Conservation (phyloP, 2,888 invertebrate species). For the Ectobius pallidus region DNA sequence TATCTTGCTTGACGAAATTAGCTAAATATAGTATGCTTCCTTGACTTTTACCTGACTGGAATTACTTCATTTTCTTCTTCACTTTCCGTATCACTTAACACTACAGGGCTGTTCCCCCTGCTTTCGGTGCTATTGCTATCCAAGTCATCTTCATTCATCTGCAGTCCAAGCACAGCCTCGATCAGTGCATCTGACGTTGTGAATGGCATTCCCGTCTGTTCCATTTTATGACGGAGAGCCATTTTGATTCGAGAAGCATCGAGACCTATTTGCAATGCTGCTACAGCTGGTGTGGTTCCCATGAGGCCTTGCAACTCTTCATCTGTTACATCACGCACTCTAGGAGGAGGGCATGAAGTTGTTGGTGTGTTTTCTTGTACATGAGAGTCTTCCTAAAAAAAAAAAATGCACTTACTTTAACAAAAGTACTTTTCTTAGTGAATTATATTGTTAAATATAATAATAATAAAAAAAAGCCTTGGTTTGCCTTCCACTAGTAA, state of each 20-base stretch:
- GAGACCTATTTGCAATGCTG: slow-evolving; percentile 66
- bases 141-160: slow-evolving; percentile 8
- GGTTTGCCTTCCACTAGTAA: no score
- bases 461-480: no score
- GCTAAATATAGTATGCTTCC: no score
- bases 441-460: no score
- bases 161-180: slow-evolving; percentile 71
- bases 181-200: slow-evolving; percentile 72
- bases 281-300: slow-evolving; percentile 50
- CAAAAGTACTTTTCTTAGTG: no score
- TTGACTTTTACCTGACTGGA: no score
- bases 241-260: slow-evolving; percentile 64
- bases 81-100: background rate
- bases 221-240: slow-evolving; percentile 63
- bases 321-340: slow-evolving; percentile 45
- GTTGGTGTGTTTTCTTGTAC: no score
- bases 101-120: background rate
- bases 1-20: no score
- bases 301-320: slow-evolving; percentile 51
- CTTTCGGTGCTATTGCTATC: background rate
- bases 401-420: no score
- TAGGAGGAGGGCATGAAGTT: background rate
- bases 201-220: slow-evolving; percentile 66
- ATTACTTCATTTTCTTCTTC: slow-evolving; percentile 58
- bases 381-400: no score